Evolutionary conservation across 2,888 invertebrate species (phyloP), one percentile per base, ranked within the genome.

Genomic region (Lapara coniferarum): DNA sequence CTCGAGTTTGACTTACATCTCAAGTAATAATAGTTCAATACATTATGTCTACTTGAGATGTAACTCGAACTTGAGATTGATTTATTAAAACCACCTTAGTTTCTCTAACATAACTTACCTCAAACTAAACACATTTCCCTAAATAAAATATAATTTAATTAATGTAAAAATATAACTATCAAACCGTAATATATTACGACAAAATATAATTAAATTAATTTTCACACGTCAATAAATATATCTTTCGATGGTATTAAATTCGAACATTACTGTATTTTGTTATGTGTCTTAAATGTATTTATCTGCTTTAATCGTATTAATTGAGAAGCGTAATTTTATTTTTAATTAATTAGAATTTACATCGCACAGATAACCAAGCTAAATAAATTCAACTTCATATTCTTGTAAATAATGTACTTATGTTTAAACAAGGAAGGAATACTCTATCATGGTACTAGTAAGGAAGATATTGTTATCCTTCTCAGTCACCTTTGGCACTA

Each of bases 401-500:
- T n/a, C 14, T 37, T 46, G 16, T 46, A 44, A 46, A 46, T 16
- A 69, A 25, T 46, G 10, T 55, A 55, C 57, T 51, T 66, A 71
- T 56, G 66, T 63, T 49, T 46, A 63, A 63, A n/a, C 44, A 37
- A 44, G 16, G 19, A 46, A 56, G 51, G 19, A 59, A 59, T 55
- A 30, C 12, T 52, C 58, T n/a, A 69, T 69, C 37, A 67, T 44
- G 55, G 51, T 68, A 68, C 14, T 16, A 68, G 59, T 25, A 56
- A 66, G 57, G 66, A 70, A 68, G 70, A 68, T 69, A 67, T 19
- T 57, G 13, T n/a, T 58, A n/a, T 71, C 71, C 71, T 68, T 73
- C 63, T 57, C 72, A 67, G 49, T 76, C 79, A 78, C 79, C 77
- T 88, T 92, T 93, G 93, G 92, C 93, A 92, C 92, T 90, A 88